Evolutionary conservation across 2,113 vertebrate species (phyloP).

Genomic region (Percina caprodes): DNA sequence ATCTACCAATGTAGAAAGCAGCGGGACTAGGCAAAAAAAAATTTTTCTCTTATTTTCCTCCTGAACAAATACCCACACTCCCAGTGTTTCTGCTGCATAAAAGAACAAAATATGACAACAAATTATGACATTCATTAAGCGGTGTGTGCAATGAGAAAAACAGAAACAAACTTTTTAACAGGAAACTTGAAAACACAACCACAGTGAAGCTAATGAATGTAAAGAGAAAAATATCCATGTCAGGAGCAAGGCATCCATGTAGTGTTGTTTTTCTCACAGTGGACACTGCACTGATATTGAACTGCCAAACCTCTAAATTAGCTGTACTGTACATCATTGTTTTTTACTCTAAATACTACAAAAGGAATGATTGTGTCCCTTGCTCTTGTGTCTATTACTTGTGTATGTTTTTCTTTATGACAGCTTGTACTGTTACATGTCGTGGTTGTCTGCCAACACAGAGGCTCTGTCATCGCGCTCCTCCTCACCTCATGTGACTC

Average conservation of each 20-base stretch:
- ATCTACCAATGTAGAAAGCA: background rate
- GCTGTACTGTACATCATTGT: background rate
- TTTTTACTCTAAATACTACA: background rate
- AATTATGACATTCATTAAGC: background rate
- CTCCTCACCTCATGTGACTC: conserved; percentile 93
- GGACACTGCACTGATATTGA: background rate
- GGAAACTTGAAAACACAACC: background rate
- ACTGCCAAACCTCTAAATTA: background rate
- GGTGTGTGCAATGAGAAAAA: too few species aligned
- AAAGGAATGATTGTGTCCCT: background rate
- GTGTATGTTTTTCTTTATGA: background rate
- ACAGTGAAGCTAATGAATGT: background rate
- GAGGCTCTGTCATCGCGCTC: background rate
- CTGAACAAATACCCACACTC: background rate
- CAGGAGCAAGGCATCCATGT: too few species aligned
- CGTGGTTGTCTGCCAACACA: background rate
- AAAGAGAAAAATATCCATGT: background rate
- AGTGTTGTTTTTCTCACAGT: too few species aligned
- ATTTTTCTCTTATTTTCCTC: background rate
- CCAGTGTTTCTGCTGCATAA: background rate
- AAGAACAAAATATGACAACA: background rate
- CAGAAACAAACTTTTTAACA: too few species aligned
- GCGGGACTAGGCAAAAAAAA: too few species aligned
- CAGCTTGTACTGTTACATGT: background rate
- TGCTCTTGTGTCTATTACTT: background rate